Conservation (phyloP, 2,113 vertebrate genomes). For the Dicentrarchus labrax region DNA sequence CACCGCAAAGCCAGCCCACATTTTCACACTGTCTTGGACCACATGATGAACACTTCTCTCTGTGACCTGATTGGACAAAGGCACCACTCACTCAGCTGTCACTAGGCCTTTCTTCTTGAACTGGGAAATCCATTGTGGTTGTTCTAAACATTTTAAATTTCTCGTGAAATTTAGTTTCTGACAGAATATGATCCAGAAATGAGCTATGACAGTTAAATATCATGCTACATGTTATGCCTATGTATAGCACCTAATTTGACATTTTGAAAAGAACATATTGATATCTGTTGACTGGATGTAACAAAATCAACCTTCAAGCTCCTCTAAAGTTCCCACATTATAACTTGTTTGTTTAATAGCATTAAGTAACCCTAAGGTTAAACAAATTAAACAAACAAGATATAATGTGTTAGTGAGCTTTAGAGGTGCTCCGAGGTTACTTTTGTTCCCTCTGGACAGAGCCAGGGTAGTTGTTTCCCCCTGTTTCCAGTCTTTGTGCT, state of each 20-base stretch:
- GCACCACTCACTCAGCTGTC: background rate
- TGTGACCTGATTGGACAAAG: background rate
- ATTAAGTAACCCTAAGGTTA: background rate
- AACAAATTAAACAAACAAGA: background rate
- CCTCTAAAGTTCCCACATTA: background rate
- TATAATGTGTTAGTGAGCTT: background rate
- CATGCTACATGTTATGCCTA: too few species aligned
- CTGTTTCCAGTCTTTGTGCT: background rate
- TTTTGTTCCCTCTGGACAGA: background rate
- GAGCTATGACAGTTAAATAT: background rate
- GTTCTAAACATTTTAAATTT: background rate
- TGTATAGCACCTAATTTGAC: background rate
- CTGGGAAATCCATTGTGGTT: background rate
- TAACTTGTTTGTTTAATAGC: background rate
- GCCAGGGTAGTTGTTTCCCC: background rate
- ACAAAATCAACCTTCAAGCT: background rate
- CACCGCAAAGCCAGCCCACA: conserved; percentile 27
- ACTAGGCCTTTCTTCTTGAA: background rate
- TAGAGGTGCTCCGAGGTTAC: background rate
- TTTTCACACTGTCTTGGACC: background rate
- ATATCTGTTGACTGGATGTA: background rate
- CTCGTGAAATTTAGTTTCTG: background rate
- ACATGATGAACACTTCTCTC: background rate
- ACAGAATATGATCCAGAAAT: background rate
- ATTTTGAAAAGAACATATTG: background rate